These are phyloP conservation scores for Acropora yongei DNA, from an alignment of 64 coral and sea anemone species.

Conservation along the genomic window DNA sequence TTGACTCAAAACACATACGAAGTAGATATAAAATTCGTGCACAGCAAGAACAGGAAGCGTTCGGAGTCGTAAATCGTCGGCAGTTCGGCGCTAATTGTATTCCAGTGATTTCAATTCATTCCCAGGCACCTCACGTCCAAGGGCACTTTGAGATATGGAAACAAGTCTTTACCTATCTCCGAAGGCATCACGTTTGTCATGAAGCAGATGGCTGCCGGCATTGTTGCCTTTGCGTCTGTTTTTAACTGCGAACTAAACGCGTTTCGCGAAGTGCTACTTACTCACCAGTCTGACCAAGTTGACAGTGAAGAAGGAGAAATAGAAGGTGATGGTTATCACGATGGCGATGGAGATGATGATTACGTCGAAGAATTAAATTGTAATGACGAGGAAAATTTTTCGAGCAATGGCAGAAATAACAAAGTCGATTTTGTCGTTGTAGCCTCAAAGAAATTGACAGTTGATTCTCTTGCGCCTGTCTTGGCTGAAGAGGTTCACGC, in stretches of 20 bases:
- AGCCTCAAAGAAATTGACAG: too few species aligned
- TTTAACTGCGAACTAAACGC: neutral
- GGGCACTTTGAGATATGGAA: too few species aligned
- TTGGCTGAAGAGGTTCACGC: neutral
- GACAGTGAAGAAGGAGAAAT: neutral
- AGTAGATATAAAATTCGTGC: too few species aligned
- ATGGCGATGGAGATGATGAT: neutral
- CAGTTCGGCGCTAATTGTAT: too few species aligned
- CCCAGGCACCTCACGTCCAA: too few species aligned
- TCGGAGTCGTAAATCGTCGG: too few species aligned
- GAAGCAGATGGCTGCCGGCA: neutral
- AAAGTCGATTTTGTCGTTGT: too few species aligned
- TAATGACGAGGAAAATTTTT: neutral
- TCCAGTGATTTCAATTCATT: too few species aligned
- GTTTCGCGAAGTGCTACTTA: constrained; percentile 18
- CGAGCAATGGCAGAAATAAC: neutral
- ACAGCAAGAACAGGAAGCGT: too few species aligned
- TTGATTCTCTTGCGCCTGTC: neutral
- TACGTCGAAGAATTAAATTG: neutral
- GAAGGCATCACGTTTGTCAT: neutral
- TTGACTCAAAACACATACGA: too few species aligned
- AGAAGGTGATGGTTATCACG: neutral
- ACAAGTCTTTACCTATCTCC: too few species aligned
- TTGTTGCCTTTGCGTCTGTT: too few species aligned
- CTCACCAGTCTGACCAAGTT: neutral